Conservation (phyloP, 2,888 invertebrate genomes). For the Masnerella sp. region DNA sequence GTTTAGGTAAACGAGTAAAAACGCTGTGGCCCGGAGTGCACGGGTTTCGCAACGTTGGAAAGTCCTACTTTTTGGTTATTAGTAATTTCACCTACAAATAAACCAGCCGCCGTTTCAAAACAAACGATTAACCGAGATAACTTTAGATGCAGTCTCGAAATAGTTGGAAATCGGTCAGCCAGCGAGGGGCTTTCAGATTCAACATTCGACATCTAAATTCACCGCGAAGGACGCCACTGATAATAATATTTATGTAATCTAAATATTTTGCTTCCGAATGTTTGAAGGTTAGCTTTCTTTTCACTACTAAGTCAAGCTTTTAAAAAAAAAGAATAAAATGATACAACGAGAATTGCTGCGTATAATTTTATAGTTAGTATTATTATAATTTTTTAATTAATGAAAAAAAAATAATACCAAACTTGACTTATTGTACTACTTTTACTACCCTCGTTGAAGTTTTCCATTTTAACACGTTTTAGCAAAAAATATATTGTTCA, state of each 20-base stretch:
- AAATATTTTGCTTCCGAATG: not conserved
- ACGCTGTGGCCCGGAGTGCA: not conserved
- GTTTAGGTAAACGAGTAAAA: not conserved
- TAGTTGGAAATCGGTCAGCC: constrained; percentile 45
- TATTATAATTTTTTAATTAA: no score
- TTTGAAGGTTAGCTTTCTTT: constrained; percentile 8
- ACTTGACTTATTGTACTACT: no score
- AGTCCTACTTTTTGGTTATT: constrained; percentile 41
- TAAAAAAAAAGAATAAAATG: no score
- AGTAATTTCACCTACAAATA: constrained; percentile 45
- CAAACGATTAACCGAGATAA: constrained; percentile 50
- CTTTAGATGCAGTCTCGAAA: constrained; percentile 45
- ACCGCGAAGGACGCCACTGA: constrained; percentile 14
- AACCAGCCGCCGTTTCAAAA: constrained; percentile 45
- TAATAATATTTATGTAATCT: constrained; percentile 46
- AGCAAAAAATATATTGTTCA: no score
- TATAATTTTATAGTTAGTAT: no score
- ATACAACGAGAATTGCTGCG: no score
- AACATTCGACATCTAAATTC: constrained; percentile 36
- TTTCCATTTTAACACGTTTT: no score
- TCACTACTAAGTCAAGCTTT: no score
- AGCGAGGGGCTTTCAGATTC: constrained; percentile 20
- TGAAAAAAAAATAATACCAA: no score
- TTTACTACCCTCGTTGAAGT: no score
- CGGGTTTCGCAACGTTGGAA: constrained; percentile 15